These are phyloP conservation scores for Galeopsomyia nigrocyanea DNA, from an alignment of 2,888 invertebrate genomes.

Conservation along the genomic window DNA sequence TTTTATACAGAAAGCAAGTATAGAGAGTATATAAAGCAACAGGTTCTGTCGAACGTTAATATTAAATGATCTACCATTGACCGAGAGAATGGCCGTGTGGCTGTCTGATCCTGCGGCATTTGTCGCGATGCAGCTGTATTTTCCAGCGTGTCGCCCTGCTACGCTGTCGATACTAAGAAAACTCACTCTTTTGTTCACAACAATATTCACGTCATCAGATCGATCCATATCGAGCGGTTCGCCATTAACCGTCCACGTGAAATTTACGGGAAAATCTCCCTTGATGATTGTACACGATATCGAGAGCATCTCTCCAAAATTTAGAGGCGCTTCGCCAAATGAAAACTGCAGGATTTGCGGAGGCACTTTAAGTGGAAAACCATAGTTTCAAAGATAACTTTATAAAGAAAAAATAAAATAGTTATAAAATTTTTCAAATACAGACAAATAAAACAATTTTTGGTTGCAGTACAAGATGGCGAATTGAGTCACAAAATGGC, in stretches of 20 bases:
- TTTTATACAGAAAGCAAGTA: too few relatives aligned
- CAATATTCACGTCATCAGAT: conserved; percentile 76
- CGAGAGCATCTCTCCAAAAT: conserved; percentile 73
- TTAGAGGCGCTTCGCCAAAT: conserved; percentile 71
- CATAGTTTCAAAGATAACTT: neutral
- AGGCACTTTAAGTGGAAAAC: conserved; percentile 67
- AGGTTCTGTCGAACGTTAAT: too few relatives aligned
- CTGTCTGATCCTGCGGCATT: conserved; percentile 77
- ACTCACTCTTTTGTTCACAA: conserved; percentile 77
- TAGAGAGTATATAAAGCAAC: too few relatives aligned
- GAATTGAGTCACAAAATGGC: too few relatives aligned
- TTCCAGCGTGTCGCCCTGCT: conserved; percentile 78
- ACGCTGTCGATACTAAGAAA: conserved; percentile 77
- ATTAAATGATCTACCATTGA: conserved; percentile 74
- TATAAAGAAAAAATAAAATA: conserved; percentile 6
- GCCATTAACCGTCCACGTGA: conserved; percentile 83
- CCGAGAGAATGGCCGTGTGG: conserved; percentile 75
- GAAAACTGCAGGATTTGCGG: conserved; percentile 74
- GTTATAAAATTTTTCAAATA: too few relatives aligned
- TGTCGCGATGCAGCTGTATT: conserved; percentile 78
- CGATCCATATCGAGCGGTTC: conserved; percentile 68
- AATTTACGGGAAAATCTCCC: conserved; percentile 76
- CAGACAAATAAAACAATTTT: too few relatives aligned
- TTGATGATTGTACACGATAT: conserved; percentile 74
- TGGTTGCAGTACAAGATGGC: too few relatives aligned